Conservation (phyloP, 2,113 vertebrate species). For the Dicaeum eximium region DNA sequence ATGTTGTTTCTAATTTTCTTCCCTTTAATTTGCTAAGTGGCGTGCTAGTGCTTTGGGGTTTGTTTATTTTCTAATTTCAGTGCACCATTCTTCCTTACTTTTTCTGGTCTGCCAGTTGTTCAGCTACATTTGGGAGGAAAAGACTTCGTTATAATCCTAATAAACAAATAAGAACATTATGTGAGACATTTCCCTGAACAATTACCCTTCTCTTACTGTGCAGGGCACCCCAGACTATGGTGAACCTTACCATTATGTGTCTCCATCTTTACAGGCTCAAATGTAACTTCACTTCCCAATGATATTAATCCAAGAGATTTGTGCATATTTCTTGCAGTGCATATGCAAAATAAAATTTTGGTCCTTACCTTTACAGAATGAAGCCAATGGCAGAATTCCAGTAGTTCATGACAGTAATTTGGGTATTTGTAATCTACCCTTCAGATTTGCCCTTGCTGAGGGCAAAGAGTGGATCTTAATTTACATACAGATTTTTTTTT, state of each 20-base stretch:
- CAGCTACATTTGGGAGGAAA: neutral
- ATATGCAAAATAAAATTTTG: neutral
- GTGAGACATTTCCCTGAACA: neutral
- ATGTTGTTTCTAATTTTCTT: neutral
- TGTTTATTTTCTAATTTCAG: neutral
- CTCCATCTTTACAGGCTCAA: neutral
- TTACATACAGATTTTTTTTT: neutral
- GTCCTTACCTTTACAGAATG: neutral
- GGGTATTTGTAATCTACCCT: neutral
- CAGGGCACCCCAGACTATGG: neutral
- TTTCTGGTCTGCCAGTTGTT: neutral
- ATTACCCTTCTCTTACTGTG: neutral
- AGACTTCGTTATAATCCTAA: neutral
- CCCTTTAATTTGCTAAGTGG: neutral
- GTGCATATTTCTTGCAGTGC: accelerated
- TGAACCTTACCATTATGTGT: neutral
- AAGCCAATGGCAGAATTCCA: neutral
- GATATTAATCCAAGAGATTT: neutral
- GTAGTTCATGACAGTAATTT: neutral
- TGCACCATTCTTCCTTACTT: neutral
- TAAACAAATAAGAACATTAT: neutral
- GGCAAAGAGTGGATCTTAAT: neutral
- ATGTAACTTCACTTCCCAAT: neutral
- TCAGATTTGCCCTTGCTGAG: neutral
- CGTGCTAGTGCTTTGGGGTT: neutral